phyloP scores from a whole-genome alignment of 2,888 invertebrate genomes.

The Lepeophtheirus nordmannii region DNA sequence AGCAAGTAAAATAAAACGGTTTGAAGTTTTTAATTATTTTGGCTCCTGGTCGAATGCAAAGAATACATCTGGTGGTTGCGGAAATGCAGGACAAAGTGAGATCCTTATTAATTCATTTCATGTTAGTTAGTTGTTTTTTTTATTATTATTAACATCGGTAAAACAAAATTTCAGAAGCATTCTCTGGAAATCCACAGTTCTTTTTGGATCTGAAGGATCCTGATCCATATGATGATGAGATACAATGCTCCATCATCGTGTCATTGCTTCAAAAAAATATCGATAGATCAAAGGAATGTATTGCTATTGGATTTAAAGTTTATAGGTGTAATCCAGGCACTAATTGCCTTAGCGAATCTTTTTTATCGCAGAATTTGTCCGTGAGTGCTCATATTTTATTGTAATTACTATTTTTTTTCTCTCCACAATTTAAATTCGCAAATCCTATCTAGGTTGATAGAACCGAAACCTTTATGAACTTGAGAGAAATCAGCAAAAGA shows the following conservation, averaged over 20 bases:
- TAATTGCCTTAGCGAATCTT: background rate
- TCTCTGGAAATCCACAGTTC: slow-evolving; percentile 4
- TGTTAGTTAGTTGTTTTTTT: background rate
- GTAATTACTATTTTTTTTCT: background rate
- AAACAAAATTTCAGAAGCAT: background rate
- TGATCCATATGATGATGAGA: slow-evolving; percentile 18
- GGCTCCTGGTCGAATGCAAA: slow-evolving; percentile 10
- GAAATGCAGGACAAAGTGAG: slow-evolving; percentile 14
- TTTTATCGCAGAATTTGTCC: background rate
- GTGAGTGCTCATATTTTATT: slow-evolving; percentile 1
- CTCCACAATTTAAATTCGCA: background rate
- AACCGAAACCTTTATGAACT: slow-evolving; percentile 20
- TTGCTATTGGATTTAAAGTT: slow-evolving; percentile 17
- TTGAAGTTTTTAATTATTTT: slow-evolving; percentile 4
- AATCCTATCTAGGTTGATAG: slow-evolving; percentile 10
- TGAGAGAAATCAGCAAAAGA: slow-evolving; percentile 23
- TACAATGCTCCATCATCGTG: slow-evolving; percentile 9
- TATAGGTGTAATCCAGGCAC: slow-evolving; percentile 5
- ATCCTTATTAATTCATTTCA: background rate
- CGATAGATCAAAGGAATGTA: background rate
- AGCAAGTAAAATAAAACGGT: background rate
- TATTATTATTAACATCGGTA: background rate
- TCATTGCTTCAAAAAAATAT: slow-evolving; percentile 11
- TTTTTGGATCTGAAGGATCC: slow-evolving; percentile 17
- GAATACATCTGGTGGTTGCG: slow-evolving; percentile 7